These are phyloP conservation scores for Nycticorax nycticorax DNA, from an alignment of 2,113 vertebrate species.

Conservation along the genomic window DNA sequence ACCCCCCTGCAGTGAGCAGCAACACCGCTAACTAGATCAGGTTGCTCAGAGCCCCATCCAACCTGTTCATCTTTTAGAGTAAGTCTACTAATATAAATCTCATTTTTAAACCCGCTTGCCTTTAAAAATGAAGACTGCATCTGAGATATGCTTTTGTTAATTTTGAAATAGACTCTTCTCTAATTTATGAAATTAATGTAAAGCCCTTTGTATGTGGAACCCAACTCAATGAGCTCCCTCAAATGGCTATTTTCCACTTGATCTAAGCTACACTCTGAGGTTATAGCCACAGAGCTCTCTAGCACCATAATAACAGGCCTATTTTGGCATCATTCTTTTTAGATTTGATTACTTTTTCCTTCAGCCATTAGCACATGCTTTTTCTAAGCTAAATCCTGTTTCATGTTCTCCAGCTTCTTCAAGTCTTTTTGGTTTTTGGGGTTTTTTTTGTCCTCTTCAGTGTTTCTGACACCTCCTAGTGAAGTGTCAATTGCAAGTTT, in stretches of 20 bases:
- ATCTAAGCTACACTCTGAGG: neutral
- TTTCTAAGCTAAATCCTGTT: constrained; percentile 1
- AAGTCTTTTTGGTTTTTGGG: neutral
- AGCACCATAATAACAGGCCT: neutral
- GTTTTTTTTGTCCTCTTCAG: neutral
- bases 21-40: no score
- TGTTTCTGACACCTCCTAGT: neutral
- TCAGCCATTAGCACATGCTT: neutral
- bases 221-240: neutral
- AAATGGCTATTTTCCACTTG: constrained; percentile 34
- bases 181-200: constrained; percentile 23
- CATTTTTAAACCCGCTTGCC: neutral
- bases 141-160: neutral
- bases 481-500: constrained; percentile 24
- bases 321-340: neutral
- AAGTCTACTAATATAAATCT: neutral
- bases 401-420: neutral
- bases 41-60: no score
- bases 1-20: no score
- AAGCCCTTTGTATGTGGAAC: neutral
- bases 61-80: neutral
- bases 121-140: neutral
- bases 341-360: neutral
- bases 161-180: constrained; percentile 18
- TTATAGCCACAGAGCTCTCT: neutral